Base-by-base conservation (phyloP, 2,797 vertebrate species). In the Melanogrammus aeglefinus region DNA sequence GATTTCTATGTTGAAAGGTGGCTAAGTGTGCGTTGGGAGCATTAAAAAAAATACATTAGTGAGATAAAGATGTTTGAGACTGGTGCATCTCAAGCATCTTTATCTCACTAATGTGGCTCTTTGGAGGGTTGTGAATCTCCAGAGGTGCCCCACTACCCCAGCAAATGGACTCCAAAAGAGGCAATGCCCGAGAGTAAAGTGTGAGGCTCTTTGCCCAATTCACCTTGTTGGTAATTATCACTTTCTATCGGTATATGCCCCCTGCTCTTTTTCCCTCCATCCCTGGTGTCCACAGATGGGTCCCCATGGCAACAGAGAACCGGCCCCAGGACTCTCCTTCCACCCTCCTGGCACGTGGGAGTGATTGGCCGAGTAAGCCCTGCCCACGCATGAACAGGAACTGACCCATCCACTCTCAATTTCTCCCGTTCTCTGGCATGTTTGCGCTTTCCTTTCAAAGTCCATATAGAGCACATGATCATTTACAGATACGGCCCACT, bases 351-450 rank as follows among this genome's bases (percentile, higher is more conserved):
- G 33, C 77, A 72, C 76, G 35, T 75, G 51, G 71, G 9, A 69
- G 27, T 29, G 35, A 18, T n/a, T 24, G 72, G 14, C 51, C 63
- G 7, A 24, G 9, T 38, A 41, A 0, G 18, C 74, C 77, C 70
- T 2, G 27, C 38, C 63, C 73, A 75, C n/a, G 35, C 41, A 14
- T 75, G 4, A 71, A 47, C 31, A 72, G 74, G 78, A 75, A 75
- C 29, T 12, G n/a, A 70, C 16, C 14, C 31, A 51, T 51, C 47
- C 47, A 51, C 2, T 51, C 44, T 51, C 21, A 57, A 6, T 66
- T 21, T 66, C 57, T 24, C 57, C 9, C 57, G 2, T n/a, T 2
- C 57, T 27, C 8, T 66, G 2, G 24, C 57, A 8, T 10, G n/a
- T 27, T 66, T 27, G 6, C 1, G 10, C 10, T 66, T 27, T 66